phyloP scores from a whole-genome alignment of 2,113 vertebrate genomes.

The Anoplopoma fimbria region DNA sequence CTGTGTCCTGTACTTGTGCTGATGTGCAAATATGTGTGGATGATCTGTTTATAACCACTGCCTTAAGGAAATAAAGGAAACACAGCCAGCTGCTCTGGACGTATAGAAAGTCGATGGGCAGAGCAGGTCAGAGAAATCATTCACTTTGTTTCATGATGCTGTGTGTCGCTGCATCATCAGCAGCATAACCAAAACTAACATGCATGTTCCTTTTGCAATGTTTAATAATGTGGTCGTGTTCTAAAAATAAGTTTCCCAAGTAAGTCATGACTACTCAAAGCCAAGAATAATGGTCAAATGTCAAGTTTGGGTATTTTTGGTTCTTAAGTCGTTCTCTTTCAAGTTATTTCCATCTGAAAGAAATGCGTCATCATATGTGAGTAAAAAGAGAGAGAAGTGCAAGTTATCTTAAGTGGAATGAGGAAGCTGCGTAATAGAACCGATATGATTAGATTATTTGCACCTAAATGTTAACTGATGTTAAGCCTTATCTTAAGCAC shows the following conservation, averaged over 20 bases:
- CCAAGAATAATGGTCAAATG: too few relatives aligned
- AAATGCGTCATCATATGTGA: neutral
- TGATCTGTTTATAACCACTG: neutral
- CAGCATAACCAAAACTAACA: neutral
- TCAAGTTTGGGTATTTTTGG: neutral
- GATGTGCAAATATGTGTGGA: conserved; percentile 3
- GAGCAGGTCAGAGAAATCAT: neutral
- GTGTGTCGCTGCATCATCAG: neutral
- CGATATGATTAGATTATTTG: neutral
- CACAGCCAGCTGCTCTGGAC: neutral
- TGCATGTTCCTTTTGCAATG: neutral
- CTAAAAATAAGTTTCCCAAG: neutral
- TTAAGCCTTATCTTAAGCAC: neutral
- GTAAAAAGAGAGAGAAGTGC: neutral
- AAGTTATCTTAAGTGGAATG: neutral
- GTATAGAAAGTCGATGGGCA: neutral
- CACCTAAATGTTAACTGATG: neutral
- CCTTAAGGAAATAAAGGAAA: neutral
- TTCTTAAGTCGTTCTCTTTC: neutral
- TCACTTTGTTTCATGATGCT: neutral
- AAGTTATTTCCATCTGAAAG: too few relatives aligned
- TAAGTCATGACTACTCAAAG: neutral
- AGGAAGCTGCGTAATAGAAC: neutral
- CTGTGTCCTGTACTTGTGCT: neutral
- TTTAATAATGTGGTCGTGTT: neutral